These are phyloP conservation scores for Caenorhabditis inopinata DNA, from an alignment of 1,140 invertebrate genomes.

Conservation along the genomic window DNA sequence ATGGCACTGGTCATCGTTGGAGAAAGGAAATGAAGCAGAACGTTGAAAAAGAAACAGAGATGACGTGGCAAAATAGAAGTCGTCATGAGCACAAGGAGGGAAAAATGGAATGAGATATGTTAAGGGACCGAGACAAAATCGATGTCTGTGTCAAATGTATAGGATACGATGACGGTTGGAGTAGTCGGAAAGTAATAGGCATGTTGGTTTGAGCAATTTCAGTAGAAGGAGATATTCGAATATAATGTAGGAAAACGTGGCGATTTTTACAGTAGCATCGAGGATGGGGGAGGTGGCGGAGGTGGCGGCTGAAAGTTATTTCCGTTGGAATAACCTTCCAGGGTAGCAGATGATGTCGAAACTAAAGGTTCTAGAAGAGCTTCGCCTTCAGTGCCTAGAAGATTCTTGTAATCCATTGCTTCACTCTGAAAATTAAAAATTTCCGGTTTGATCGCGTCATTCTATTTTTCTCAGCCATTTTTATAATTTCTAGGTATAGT, in stretches of 20 bases:
- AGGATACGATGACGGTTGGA: background rate
- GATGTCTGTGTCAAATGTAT: background rate
- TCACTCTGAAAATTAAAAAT: background rate
- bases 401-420: background rate
- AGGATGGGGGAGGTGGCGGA: background rate
- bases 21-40: background rate
- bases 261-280: slow-evolving; percentile 3
- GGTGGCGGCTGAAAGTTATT: background rate
- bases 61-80: slow-evolving; percentile 8
- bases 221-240: background rate
- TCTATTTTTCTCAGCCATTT: too few species aligned
- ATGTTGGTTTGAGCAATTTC: slow-evolving; percentile 6
- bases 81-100: slow-evolving; percentile 11
- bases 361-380: background rate
- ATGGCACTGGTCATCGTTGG: slow-evolving; percentile 31
- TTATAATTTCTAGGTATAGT: too few species aligned
- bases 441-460: too few species aligned
- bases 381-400: background rate
- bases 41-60: background rate
- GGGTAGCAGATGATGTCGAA: background rate
- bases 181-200: too few species aligned
- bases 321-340: background rate
- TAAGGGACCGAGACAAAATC: background rate
- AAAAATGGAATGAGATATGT: slow-evolving; percentile 26
- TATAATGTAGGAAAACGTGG: background rate